These are phyloP conservation scores for Coregonus ussuriensis DNA, from an alignment of 2,797 vertebrate genomes.

Conservation along the genomic window DNA sequence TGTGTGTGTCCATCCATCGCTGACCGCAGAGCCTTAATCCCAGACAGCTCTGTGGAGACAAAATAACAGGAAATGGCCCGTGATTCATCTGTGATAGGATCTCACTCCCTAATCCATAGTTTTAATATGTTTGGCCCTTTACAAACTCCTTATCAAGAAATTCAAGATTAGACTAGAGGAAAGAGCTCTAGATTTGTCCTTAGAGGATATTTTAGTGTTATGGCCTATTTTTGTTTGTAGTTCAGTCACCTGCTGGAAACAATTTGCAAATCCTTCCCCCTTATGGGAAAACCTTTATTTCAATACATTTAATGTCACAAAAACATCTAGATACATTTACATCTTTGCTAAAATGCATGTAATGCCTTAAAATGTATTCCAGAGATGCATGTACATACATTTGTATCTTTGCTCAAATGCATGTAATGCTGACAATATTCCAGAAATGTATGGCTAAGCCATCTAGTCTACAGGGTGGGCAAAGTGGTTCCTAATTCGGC, in stretches of 20 bases:
- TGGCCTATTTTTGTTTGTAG: background rate
- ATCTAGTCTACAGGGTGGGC: too few species aligned
- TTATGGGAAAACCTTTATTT: too few species aligned
- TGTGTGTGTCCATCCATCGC: constrained; percentile 10
- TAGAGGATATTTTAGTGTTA: constrained; percentile 3
- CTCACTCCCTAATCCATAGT: constrained; percentile 23
- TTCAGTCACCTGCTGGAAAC: background rate
- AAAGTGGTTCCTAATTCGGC: too few species aligned
- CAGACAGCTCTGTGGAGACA: background rate
- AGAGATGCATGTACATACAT: too few species aligned
- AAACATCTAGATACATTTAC: too few species aligned
- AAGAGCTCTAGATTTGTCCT: constrained; percentile 16
- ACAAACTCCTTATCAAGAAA: constrained; percentile 19
- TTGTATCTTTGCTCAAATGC: too few species aligned
- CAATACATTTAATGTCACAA: too few species aligned
- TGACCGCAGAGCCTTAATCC: constrained; percentile 45
- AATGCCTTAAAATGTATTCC: too few species aligned
- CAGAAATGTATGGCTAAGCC: too few species aligned
- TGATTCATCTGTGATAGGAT: constrained; percentile 23
- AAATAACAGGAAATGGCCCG: constrained; percentile 35
- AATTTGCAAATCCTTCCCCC: background rate
- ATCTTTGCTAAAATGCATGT: too few species aligned
- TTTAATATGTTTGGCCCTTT: constrained; percentile 6
- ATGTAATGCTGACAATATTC: too few species aligned
- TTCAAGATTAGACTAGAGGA: constrained; percentile 9